These are phyloP conservation scores for Danio aesculapii DNA, from an alignment of 2,797 vertebrate species.

Conservation along the genomic window DNA sequence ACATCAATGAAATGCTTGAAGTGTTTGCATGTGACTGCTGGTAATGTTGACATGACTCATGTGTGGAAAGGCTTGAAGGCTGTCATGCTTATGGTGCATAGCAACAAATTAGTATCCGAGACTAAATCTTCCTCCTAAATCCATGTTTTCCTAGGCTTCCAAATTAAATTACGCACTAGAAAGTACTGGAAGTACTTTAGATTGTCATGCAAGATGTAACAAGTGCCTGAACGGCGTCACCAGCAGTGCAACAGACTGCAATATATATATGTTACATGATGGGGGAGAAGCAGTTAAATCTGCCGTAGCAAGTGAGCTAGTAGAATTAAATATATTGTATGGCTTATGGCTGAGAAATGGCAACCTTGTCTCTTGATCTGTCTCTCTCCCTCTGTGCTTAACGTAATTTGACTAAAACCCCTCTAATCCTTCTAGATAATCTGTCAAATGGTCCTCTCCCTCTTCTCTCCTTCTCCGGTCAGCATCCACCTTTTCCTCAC, in stretches of 20 bases:
- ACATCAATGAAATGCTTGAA: constrained; percentile 13
- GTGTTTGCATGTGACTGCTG: constrained; percentile 12
- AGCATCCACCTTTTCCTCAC: constrained; percentile 75
- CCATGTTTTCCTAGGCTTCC: not conserved
- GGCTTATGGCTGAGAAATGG: constrained; percentile 81
- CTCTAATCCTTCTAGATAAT: constrained; percentile 85
- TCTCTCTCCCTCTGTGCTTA: constrained; percentile 82
- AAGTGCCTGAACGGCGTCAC: not conserved
- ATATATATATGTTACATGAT: constrained; percentile 17
- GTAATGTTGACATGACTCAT: constrained; percentile 27
- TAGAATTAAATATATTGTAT: constrained; percentile 84
- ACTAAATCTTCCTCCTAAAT: not conserved
- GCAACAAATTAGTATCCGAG: constrained; percentile 15
- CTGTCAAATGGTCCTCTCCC: constrained; percentile 82
- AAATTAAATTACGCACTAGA: not conserved
- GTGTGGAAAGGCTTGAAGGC: constrained; percentile 1
- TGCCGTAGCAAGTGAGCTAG: constrained; percentile 56
- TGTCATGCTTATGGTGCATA: constrained; percentile 30
- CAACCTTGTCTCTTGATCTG: constrained; percentile 82
- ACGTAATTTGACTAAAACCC: constrained; percentile 85
- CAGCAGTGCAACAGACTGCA: constrained; percentile 2
- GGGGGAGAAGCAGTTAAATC: constrained; percentile 22
- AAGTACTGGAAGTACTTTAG: not conserved
- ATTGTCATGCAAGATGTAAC: constrained; percentile 15
- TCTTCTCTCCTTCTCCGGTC: constrained; percentile 76